A percentile compares a stretch with the other conserved stretches of the same genome.
These are phyloP conservation scores for Crocallis elinguaria DNA, from an alignment of 2,888 invertebrate genomes.

Conservation along the genomic window DNA sequence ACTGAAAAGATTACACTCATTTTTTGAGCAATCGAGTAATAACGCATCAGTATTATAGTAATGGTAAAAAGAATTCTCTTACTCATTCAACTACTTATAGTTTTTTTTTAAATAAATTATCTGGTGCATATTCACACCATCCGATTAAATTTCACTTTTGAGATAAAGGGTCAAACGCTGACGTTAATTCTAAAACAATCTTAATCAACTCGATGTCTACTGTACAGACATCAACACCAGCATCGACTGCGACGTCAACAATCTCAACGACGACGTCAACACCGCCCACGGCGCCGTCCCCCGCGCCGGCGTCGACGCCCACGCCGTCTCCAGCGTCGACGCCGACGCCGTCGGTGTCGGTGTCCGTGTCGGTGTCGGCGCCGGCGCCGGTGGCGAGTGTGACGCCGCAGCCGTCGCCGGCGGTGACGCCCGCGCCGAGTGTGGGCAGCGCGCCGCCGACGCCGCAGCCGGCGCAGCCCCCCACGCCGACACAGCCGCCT, in stretches of 20 bases:
- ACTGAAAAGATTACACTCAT: too few species aligned
- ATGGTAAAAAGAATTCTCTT: too few species aligned
- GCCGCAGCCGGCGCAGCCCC: conserved; percentile 65
- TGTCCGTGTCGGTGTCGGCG: conserved; percentile 21
- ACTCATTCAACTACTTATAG: too few species aligned
- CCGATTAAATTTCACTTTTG: too few species aligned
- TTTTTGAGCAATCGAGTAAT: too few species aligned
- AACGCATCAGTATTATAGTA: too few species aligned
- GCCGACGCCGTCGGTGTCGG: conserved; percentile 18
- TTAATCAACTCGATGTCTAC: not conserved
- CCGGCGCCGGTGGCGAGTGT: conserved; percentile 31
- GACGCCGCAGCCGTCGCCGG: conserved; percentile 32
- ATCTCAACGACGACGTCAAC: conserved; percentile 20
- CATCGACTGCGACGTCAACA: conserved; percentile 30
- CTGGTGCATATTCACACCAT: too few species aligned
- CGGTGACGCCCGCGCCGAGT: conserved; percentile 37
- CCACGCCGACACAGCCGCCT: conserved; percentile 66
- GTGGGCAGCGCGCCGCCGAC: conserved; percentile 60
- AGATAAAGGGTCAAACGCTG: too few species aligned
- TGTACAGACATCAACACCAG: conserved; percentile 25
- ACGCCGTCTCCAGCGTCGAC: conserved; percentile 29
- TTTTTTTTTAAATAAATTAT: too few species aligned
- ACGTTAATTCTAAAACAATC: conserved; percentile 4
- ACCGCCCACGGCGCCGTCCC: conserved; percentile 35
- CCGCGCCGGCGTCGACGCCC: conserved; percentile 34